Base-by-base conservation (phyloP, 1,140 invertebrate genomes). In the Sinonovacula constricta region DNA sequence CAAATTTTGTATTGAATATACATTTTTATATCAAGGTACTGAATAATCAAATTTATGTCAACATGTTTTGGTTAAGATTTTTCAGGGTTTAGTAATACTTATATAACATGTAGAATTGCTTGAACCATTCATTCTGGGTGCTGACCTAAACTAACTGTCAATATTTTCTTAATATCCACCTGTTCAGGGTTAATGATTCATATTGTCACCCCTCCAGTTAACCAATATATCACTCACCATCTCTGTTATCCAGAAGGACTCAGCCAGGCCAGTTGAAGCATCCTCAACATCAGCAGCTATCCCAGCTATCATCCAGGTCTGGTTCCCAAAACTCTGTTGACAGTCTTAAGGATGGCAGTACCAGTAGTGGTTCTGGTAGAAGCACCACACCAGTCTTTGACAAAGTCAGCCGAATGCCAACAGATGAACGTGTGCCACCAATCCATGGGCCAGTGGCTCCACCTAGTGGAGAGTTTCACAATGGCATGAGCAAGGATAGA, bases 371-470 rank as follows among this genome's bases (percentile, higher is more conserved):
- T n/a, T 68, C 65, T 51, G 63, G 74, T n/a, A 65, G 75, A 12
- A 69, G 75, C 33, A 63, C 54, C 28, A 78, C 75, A 15, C 75
- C 75, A 26, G 75, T 78, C 7, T 69, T 69, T 56, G 75, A 70
- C n/a, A 70, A 78, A 24, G 56, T 77, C 45, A 70, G 33, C 22
- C 53, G 67, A 34, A 65, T 57, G 10, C 45, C 75, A 45, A 70
- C 75, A 69, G 60, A 65, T 57, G 72, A 76, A 24, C 24, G 72
- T 30, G 72, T 76, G 39, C 72, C 72, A 14, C 49, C 72, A 24
- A 51, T 76, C 12, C 62, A 76, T 12, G 59, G 45, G 5, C 72
- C 66, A 31, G 31, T 76, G 62, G n/a, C n/a, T n/a, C n/a, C n/a
- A n/a, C 72, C 63, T 18, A 26, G 26, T 39, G 45, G 39, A 4